Evolutionary conservation across 2,113 vertebrate genomes (phyloP).

Genomic region (Saccopteryx bilineata): DNA sequence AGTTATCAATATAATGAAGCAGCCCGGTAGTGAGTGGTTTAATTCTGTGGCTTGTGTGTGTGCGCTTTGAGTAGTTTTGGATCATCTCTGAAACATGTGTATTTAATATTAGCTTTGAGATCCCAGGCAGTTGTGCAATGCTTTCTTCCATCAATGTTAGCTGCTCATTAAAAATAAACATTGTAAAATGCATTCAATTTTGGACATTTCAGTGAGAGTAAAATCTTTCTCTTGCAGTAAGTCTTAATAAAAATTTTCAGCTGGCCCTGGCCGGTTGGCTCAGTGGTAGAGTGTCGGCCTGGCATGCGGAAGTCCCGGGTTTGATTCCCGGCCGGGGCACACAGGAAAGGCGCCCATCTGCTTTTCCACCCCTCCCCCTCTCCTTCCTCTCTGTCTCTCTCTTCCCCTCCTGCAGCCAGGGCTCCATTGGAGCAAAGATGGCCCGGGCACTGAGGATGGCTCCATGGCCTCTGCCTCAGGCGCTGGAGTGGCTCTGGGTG

Average conservation of each 20-base stretch:
- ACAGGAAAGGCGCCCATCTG: too few species aligned
- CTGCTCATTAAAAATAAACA: conserved; percentile 64
- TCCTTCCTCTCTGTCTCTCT: too few species aligned
- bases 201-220: conserved; percentile 66
- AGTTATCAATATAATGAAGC: neutral
- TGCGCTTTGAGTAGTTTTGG: neutral
- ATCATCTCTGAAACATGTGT: conserved; percentile 74
- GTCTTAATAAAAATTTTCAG: conserved; percentile 47
- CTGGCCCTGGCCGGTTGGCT: too few species aligned
- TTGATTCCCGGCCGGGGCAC: too few species aligned
- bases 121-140: conserved; percentile 59
- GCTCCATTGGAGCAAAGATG: too few species aligned
- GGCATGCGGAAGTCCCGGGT: too few species aligned
- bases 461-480: too few species aligned
- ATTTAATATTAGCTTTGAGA: conserved; percentile 70
- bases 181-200: conserved; percentile 60
- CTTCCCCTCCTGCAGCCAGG: too few species aligned
- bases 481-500: too few species aligned
- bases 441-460: too few species aligned
- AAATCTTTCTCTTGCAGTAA: conserved; percentile 3
- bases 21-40: conserved; percentile 61
- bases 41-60: conserved; percentile 29
- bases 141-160: conserved; percentile 66
- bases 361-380: too few species aligned
- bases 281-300: too few species aligned